A percentile compares a stretch with the other conserved stretches of the same genome.
phyloP scores from a whole-genome alignment of 2,797 vertebrate genomes.

The Artibeus lituratus region DNA sequence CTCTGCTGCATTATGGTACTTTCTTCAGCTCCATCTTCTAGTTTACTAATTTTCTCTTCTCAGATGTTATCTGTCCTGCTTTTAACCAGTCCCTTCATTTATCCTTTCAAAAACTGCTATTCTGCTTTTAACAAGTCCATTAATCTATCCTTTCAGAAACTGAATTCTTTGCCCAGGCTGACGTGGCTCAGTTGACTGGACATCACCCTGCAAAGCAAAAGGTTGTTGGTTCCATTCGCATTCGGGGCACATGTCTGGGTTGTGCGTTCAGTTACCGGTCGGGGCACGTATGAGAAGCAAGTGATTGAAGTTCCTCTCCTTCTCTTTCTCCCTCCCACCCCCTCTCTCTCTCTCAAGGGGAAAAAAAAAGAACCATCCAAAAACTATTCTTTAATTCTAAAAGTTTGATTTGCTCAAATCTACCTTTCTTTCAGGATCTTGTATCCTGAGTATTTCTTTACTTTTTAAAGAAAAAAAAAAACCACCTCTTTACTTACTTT shows the following conservation, averaged over 20 bases:
- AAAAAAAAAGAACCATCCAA: neutral
- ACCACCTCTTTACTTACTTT: neutral
- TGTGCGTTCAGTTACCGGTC: neutral
- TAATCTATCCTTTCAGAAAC: conserved; percentile 7
- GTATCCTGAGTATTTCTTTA: neutral
- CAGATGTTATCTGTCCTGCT: neutral
- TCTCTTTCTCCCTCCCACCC: neutral
- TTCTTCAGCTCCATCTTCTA: neutral
- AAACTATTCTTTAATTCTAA: neutral
- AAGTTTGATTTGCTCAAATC: conserved; percentile 6
- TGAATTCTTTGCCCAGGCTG: neutral
- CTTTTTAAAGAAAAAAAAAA: neutral
- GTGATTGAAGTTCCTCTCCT: neutral
- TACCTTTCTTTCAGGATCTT: neutral
- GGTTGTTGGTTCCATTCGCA: neutral
- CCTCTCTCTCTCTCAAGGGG: too few relatives aligned
- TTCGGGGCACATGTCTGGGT: neutral
- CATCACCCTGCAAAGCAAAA: neutral
- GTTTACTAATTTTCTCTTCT: conserved; percentile 9
- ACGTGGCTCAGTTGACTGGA: neutral
- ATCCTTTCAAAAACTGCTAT: neutral
- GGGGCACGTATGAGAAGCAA: neutral
- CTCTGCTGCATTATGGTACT: neutral
- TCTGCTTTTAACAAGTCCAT: neutral
- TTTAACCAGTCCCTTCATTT: neutral